A percentile compares a stretch with the other conserved stretches of the same genome.
Conservation (phyloP, 53 echinoderm and acorn worm genomes). For the Astropecten irregularis region DNA sequence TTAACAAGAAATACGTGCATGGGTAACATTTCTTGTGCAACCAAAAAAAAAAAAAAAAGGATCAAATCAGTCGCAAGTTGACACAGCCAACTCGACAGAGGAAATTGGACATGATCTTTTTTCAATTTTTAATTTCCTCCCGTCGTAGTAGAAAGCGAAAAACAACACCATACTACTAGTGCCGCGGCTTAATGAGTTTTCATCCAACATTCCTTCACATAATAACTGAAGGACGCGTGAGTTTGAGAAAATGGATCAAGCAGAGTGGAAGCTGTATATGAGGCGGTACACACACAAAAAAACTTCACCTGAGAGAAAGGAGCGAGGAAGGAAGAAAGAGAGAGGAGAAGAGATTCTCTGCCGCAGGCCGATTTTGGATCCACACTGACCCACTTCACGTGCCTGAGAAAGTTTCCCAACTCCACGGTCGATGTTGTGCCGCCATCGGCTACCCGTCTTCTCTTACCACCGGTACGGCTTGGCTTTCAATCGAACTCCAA, state of each 20-base stretch:
- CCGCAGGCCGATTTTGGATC: constrained; percentile 38
- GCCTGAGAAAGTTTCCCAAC: constrained; percentile 59
- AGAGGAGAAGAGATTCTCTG: too few species aligned
- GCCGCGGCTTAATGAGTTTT: too few species aligned
- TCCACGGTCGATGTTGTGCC: constrained; percentile 53
- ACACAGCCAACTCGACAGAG: too few species aligned
- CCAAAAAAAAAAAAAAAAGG: too few species aligned
- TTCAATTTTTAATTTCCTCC: background rate
- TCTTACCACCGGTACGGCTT: constrained; percentile 39
- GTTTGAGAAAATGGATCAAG: background rate
- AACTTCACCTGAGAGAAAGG: constrained; percentile 24
- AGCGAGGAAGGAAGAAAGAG: too few species aligned
- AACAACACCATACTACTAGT: background rate
- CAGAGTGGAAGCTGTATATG: too few species aligned
- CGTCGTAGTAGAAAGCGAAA: too few species aligned
- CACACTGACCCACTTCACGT: constrained; percentile 39
- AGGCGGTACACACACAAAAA: background rate
- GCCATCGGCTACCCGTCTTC: constrained; percentile 37
- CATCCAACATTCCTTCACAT: constrained; percentile 51
- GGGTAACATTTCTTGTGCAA: too few species aligned
- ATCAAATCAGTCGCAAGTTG: too few species aligned
- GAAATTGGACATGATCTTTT: background rate
- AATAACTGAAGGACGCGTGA: constrained; percentile 7
- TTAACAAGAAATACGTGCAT: too few species aligned
- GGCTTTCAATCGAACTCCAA: constrained; percentile 51